A percentile compares a stretch with the other conserved stretches of the same genome.
phyloP scores from a whole-genome alignment of 2,888 invertebrate species.

The Cephus nigrinus region DNA sequence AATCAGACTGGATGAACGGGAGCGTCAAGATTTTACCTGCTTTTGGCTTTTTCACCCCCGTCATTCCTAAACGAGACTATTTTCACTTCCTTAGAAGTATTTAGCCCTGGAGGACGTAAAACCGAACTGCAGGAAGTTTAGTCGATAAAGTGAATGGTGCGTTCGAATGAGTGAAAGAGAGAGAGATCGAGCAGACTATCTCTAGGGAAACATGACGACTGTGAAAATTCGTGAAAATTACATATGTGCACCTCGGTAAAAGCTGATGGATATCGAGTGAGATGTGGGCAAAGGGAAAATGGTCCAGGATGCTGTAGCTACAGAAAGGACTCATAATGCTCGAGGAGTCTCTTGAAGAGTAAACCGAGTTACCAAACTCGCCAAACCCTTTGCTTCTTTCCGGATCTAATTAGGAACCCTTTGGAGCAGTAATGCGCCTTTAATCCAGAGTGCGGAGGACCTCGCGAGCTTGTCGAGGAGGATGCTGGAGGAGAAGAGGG shows the following conservation, averaged over 20 bases:
- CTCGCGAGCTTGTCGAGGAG: constrained; percentile 11
- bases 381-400: constrained; percentile 64
- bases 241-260: background rate
- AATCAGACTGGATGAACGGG: background rate
- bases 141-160: constrained; percentile 46
- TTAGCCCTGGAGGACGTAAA: constrained; percentile 54
- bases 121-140: constrained; percentile 57
- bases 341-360: constrained; percentile 24
- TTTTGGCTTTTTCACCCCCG: background rate
- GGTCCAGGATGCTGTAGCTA: background rate
- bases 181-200: background rate
- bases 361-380: constrained; percentile 62
- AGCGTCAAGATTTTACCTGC: background rate
- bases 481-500: background rate
- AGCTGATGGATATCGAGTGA: background rate
- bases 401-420: constrained; percentile 59
- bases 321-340: background rate
- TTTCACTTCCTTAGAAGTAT: constrained; percentile 47
- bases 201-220: background rate
- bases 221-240: background rate
- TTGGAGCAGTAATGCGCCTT: constrained; percentile 58
- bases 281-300: background rate
- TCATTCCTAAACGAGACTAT: background rate
- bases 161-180: background rate
- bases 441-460: constrained; percentile 51